phyloP scores from a whole-genome alignment of 2,888 invertebrate species.

The Diloba caeruleocephala region DNA sequence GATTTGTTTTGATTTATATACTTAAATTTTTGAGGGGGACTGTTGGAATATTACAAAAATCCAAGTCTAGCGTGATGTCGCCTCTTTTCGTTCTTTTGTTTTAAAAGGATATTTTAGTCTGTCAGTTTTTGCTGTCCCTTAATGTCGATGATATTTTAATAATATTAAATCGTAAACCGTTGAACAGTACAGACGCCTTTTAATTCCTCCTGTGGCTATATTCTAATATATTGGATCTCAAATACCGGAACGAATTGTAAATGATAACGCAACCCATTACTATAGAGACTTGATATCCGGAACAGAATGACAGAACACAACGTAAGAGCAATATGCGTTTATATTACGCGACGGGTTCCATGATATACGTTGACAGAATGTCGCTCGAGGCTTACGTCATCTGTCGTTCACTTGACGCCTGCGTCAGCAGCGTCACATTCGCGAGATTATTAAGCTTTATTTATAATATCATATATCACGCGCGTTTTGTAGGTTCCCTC shows the following conservation, averaged over 20 bases:
- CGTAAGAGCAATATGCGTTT: constrained; percentile 37
- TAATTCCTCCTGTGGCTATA: no score
- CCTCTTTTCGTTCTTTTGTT: no score
- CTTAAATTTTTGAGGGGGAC: no score
- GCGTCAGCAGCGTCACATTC: constrained; percentile 49
- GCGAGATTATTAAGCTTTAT: constrained; percentile 56
- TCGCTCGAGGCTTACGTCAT: constrained; percentile 56
- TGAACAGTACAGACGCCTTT: no score
- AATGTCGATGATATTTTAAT: no score
- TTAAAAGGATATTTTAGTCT: no score
- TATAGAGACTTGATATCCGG: constrained; percentile 31
- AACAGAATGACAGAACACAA: constrained; percentile 40
- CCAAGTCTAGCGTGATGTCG: no score
- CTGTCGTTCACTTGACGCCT: constrained; percentile 55
- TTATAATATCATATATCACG: constrained; percentile 43
- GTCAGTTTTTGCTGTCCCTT: no score
- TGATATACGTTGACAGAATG: constrained; percentile 58
- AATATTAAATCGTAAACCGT: no score
- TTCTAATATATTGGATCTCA: no score
- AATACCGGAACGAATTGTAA: not conserved
- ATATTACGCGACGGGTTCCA: constrained; percentile 42
- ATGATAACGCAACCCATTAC: constrained; percentile 29
- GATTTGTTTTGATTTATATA: no score
- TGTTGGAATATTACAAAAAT: no score
- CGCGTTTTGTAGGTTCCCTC: constrained; percentile 16